Conservation (phyloP, 1,140 invertebrate species). For the Microvelia longipes region DNA sequence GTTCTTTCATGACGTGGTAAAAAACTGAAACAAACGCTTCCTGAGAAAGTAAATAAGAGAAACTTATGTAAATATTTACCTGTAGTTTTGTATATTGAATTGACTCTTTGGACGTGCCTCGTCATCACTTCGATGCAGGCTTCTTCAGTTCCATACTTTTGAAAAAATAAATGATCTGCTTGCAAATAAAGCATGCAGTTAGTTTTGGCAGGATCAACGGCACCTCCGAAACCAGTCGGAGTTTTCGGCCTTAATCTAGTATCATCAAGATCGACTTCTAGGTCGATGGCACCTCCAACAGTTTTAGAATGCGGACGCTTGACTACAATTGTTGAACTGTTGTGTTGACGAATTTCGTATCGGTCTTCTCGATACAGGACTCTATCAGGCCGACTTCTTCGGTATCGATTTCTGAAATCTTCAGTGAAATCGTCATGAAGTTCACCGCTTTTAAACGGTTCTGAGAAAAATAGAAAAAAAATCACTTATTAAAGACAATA, state of each 20-base stretch:
- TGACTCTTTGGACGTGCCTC: slow-evolving; percentile 81
- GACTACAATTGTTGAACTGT: slow-evolving; percentile 11
- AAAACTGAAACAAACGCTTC: no score
- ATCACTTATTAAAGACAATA: background rate
- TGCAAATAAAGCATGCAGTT: slow-evolving; percentile 77
- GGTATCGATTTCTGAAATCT: background rate
- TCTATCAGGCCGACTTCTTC: background rate
- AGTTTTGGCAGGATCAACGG: slow-evolving; percentile 54
- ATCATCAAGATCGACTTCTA: slow-evolving; percentile 14
- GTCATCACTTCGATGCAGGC: slow-evolving; percentile 91
- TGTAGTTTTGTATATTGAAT: slow-evolving; percentile 77
- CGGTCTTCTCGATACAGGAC: slow-evolving; percentile 10
- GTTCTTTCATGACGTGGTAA: no score
- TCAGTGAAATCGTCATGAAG: background rate
- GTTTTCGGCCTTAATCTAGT: background rate
- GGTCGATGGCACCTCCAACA: slow-evolving; percentile 12
- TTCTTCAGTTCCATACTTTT: slow-evolving; percentile 81
- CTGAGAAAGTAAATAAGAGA: no score
- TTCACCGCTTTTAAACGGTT: background rate
- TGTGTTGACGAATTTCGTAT: slow-evolving; percentile 11
- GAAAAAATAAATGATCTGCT: slow-evolving; percentile 86
- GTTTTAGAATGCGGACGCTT: slow-evolving; percentile 11
- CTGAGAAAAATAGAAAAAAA: background rate
- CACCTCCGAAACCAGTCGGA: slow-evolving; percentile 36
- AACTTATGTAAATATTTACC: slow-evolving; percentile 39